Evolutionary conservation across 2,797 vertebrate species (phyloP), one percentile per base, ranked within the genome.

Genomic region (Forpus xanthops): DNA sequence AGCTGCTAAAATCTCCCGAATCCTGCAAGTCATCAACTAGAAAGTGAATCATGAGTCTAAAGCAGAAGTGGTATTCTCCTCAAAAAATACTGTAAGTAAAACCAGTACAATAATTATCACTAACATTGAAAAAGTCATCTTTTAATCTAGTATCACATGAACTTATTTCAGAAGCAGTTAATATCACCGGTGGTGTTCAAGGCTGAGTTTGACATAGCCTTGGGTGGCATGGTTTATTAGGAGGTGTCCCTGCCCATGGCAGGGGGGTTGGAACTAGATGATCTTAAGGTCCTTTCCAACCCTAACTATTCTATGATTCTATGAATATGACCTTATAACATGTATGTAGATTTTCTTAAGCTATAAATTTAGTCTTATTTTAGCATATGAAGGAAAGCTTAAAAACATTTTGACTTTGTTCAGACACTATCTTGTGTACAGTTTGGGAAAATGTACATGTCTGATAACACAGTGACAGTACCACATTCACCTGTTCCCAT

Each of bases 401-500:
- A 47, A 61, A 83, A 78, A 47, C 25, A n/a, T 65, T 71, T 60
- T 33, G 47, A 55, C 56, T 85, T 87, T 66, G 58, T 86, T 86
- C 67, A 86, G 84, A 88, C 58, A 60, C 19, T 55, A 39, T 62
- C 35, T 47, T 84, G 62, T 81, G 66, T 88, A 65, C 86, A 66
- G 35, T 81, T 86, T 73, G 73, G 81, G 41, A 47, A 76, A 81
- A 72, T 14, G 37, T 42, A 18, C 30, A 3, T 79, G 5, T 49
- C 47, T 53, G 93, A 86, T 94, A 89, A 73, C 1, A 3, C 24
- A 64, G 28, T n/a, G 11, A 20, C 66, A 47, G 70, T 19, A 24
- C 62, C 93, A 88, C 1, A 14, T 96, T 93, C 58, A 19, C 70
- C 60, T 18, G 62, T 90, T 96, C 95, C 93, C 93, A 86, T 25